A percentile compares a stretch with the other conserved stretches of the same genome.
Conservation (phyloP, 2,797 vertebrate genomes). For the Sebastes reedi region DNA sequence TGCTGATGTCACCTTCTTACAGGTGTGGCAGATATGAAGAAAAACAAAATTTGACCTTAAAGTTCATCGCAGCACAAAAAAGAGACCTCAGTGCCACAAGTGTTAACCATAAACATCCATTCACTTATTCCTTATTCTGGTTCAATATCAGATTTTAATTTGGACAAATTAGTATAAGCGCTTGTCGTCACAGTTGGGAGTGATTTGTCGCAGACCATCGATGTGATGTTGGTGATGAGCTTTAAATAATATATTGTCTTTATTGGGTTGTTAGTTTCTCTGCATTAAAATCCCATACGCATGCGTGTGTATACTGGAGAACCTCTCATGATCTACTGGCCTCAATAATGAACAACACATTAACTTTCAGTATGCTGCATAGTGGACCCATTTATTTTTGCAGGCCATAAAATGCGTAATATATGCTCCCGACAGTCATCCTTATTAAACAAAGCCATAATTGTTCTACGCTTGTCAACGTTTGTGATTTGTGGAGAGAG, state of each 20-base stretch:
- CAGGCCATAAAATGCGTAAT: slow-evolving; percentile 27
- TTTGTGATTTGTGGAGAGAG: slow-evolving; percentile 19
- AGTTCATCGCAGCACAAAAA: neutral
- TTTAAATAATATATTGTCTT: neutral
- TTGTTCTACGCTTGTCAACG: slow-evolving; percentile 16
- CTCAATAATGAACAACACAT: slow-evolving; percentile 29
- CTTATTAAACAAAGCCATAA: slow-evolving; percentile 36
- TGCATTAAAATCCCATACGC: neutral
- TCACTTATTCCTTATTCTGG: neutral
- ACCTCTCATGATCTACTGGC: neutral
- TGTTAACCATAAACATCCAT: neutral
- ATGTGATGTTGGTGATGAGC: neutral
- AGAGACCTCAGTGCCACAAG: neutral
- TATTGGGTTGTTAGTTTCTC: neutral
- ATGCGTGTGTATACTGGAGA: neutral
- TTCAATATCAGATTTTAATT: neutral
- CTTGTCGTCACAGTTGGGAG: neutral
- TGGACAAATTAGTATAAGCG: neutral
- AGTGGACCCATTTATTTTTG: slow-evolving; percentile 10
- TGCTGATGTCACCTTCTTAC: neutral
- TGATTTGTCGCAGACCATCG: neutral
- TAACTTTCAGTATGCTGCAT: slow-evolving; percentile 6
- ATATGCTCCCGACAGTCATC: neutral
- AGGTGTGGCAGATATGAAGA: neutral
- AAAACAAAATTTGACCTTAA: neutral